A percentile compares a stretch with the other conserved stretches of the same genome.
These are phyloP conservation scores for Pseudorasbora parva DNA, from an alignment of 2,113 vertebrate genomes.

Conservation along the genomic window DNA sequence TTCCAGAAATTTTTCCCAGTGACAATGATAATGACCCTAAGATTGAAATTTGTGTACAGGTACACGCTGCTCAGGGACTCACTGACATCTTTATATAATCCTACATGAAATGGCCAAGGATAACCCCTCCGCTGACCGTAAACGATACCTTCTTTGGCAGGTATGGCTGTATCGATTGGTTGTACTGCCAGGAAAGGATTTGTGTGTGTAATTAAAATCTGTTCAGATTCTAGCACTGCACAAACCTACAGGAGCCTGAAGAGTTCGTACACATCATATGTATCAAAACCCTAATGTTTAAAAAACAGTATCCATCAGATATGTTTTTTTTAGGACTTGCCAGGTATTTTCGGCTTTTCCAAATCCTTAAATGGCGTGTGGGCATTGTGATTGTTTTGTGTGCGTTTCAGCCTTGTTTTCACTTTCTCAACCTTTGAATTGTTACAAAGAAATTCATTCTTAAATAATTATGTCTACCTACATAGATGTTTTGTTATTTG, in stretches of 20 bases:
- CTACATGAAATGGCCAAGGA: conserved; percentile 5
- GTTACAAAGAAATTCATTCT: conserved; percentile 30
- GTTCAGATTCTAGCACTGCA: background rate
- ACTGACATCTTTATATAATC: background rate
- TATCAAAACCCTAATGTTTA: conserved; percentile 34
- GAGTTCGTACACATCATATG: conserved; percentile 28
- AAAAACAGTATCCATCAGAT: conserved; percentile 55
- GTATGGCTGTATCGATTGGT: conserved; percentile 11
- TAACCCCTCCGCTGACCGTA: background rate
- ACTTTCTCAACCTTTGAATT: conserved; percentile 22
- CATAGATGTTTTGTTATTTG: conserved; percentile 25
- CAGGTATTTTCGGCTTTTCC: background rate
- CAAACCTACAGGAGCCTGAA: conserved; percentile 6
- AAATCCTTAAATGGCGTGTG: background rate
- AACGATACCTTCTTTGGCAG: background rate
- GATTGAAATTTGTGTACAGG: conserved; percentile 2
- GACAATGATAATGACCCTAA: conserved; percentile 44
- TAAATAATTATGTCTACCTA: conserved; percentile 21
- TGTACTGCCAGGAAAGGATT: conserved; percentile 21
- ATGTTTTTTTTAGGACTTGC: background rate
- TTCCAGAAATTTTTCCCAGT: conserved; percentile 40
- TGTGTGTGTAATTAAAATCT: conserved; percentile 22
- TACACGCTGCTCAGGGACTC: conserved; percentile 8
- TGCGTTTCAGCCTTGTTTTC: conserved; percentile 35
- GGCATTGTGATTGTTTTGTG: conserved; percentile 28